phyloP scores from a whole-genome alignment of 2,797 vertebrate genomes.

The Graptemys geographica region DNA sequence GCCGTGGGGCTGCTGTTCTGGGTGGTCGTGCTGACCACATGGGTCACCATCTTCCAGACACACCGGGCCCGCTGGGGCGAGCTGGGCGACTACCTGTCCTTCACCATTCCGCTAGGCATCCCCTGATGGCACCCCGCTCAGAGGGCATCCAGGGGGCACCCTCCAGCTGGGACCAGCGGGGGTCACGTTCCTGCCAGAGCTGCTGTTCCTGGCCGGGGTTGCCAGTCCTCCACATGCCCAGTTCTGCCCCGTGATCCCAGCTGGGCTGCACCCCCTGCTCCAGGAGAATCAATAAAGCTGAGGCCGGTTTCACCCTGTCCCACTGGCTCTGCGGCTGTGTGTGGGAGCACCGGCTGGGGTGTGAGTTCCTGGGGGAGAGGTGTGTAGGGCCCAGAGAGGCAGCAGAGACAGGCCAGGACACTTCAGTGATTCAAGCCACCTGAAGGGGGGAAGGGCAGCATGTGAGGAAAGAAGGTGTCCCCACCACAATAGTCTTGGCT shows the following conservation, averaged over 20 bases:
- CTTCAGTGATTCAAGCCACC: not conserved
- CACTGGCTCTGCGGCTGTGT: not conserved
- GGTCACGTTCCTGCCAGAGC: not conserved
- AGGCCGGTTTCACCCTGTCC: not conserved
- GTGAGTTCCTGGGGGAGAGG: not conserved
- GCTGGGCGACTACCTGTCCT: slow-evolving; percentile 91
- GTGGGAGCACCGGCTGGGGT: not conserved
- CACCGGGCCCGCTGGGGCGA: slow-evolving; percentile 91
- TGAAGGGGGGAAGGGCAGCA: not conserved
- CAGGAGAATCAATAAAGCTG: not conserved
- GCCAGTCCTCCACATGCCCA: not conserved
- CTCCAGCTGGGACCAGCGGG: not conserved
- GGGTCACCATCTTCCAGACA: slow-evolving; percentile 93
- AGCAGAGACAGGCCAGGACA: not conserved
- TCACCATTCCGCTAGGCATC: slow-evolving; percentile 92
- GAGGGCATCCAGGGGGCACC: not conserved
- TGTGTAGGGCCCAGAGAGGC: not conserved
- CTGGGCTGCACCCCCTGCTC: not conserved
- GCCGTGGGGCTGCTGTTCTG: slow-evolving; percentile 90
- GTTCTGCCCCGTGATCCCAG: not conserved
- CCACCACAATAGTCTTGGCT: not conserved
- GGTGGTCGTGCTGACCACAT: slow-evolving; percentile 90
- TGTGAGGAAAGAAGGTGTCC: not conserved
- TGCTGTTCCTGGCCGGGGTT: not conserved
- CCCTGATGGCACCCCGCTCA: slow-evolving; percentile 77